These are phyloP conservation scores for Tinamus major DNA, from an alignment of 2,797 vertebrate genomes.

Conservation along the genomic window DNA sequence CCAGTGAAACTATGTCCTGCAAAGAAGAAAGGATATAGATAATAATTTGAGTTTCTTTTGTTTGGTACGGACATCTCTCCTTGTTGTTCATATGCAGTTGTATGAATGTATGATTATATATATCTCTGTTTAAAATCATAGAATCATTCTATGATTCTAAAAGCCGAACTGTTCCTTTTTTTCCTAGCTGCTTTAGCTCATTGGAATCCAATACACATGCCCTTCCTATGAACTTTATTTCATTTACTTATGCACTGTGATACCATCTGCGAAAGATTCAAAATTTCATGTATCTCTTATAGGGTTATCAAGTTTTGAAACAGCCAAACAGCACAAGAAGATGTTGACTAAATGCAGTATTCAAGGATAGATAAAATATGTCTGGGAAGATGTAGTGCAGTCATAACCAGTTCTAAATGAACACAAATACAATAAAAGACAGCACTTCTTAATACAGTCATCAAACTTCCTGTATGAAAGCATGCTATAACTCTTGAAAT, in stretches of 20 bases:
- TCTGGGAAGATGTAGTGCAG: neutral
- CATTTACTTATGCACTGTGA: neutral
- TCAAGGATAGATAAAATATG: neutral
- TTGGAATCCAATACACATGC: neutral
- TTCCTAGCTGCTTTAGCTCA: neutral
- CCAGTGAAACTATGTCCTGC: neutral
- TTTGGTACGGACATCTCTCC: neutral
- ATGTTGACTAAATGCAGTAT: neutral
- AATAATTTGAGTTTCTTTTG: neutral
- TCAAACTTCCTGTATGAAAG: neutral
- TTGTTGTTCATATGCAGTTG: neutral
- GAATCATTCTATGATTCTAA: neutral
- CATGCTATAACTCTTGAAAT: neutral
- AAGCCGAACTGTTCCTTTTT: neutral
- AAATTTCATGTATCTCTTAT: neutral
- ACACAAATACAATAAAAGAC: neutral
- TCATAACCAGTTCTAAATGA: neutral
- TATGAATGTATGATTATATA: neutral
- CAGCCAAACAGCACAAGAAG: neutral
- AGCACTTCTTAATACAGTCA: neutral
- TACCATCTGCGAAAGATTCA: neutral
- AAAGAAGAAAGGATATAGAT: neutral
- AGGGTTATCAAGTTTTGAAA: neutral
- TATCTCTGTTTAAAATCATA: neutral
- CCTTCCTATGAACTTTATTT: neutral